These are phyloP conservation scores for Andrena praecox DNA, from an alignment of 2,888 invertebrate genomes.

Conservation along the genomic window DNA sequence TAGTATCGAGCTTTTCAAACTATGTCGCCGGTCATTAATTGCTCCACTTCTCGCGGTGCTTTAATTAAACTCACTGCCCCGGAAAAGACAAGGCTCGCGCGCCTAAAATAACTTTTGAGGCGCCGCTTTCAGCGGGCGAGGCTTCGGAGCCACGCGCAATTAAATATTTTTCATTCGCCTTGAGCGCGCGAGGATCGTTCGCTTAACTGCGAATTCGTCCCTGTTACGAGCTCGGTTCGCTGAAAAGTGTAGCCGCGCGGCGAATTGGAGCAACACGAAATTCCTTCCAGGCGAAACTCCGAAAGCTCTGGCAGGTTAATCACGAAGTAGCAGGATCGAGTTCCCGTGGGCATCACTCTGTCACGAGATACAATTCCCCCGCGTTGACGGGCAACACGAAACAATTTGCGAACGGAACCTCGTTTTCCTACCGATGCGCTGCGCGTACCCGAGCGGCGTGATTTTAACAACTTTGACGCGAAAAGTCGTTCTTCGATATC, in stretches of 20 bases:
- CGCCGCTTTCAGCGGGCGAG: not conserved
- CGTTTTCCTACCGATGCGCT: conserved; percentile 18
- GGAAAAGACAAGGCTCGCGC: conserved; percentile 21
- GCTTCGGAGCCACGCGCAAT: not conserved
- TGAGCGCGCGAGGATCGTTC: not conserved
- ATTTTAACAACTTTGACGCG: conserved; percentile 19
- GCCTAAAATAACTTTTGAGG: conserved; percentile 23
- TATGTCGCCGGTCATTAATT: conserved; percentile 61
- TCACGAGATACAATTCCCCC: conserved; percentile 31
- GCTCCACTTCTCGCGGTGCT: conserved; percentile 44
- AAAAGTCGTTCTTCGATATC: conserved; percentile 22
- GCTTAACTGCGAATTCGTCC: not conserved
- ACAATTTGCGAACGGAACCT: conserved; percentile 42
- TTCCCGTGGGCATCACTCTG: conserved; percentile 33
- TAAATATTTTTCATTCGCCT: conserved; percentile 14
- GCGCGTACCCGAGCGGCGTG: not conserved
- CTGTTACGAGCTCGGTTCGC: not conserved
- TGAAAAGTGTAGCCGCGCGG: not conserved
- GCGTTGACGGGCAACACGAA: conserved; percentile 30
- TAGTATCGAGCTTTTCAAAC: conserved; percentile 52
- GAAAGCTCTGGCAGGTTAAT: conserved; percentile 30
- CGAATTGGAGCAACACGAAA: conserved; percentile 8
- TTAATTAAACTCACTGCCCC: conserved; percentile 60
- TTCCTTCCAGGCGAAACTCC: conserved; percentile 14
- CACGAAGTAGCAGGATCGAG: conserved; percentile 31